These are phyloP conservation scores for Nibea albiflora DNA, from an alignment of 2,113 vertebrate species.

Conservation along the genomic window DNA sequence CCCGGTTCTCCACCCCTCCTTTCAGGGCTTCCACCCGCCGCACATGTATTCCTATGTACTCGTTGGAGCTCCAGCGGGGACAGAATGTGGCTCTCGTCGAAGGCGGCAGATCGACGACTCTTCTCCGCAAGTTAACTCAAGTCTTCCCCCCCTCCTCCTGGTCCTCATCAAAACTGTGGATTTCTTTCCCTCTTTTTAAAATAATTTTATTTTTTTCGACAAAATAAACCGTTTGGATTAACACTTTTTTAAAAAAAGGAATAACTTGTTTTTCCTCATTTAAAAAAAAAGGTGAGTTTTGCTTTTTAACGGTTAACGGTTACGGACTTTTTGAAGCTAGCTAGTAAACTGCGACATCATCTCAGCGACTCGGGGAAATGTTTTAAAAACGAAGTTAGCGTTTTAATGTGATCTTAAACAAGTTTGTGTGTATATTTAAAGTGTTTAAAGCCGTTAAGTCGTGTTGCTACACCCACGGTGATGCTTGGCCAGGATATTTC, in stretches of 20 bases:
- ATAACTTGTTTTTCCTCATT: slow-evolving; percentile 37
- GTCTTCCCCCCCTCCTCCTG: neutral
- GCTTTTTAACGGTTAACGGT: neutral
- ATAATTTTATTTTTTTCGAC: neutral
- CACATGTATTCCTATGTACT: slow-evolving; percentile 77
- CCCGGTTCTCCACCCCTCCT: neutral
- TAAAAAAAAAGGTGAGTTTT: slow-evolving; percentile 69
- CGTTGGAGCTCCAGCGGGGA: slow-evolving; percentile 44
- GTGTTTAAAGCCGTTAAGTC: neutral
- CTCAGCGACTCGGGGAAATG: neutral
- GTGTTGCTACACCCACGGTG: slow-evolving; percentile 26
- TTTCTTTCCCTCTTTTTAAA: neutral
- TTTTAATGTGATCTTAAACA: fast-evolving
- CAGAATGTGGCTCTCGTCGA: slow-evolving; percentile 60
- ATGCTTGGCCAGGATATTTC: slow-evolving; percentile 55
- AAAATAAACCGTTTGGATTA: slow-evolving; percentile 34
- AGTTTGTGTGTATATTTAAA: neutral
- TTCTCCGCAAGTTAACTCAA: slow-evolving; percentile 40
- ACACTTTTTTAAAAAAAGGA: slow-evolving; percentile 9
- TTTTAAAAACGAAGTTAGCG: fast-evolving
- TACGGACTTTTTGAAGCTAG: no score
- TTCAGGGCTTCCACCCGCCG: slow-evolving; percentile 33
- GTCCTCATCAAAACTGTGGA: slow-evolving; percentile 39
- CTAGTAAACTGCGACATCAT: neutral
- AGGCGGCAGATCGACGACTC: slow-evolving; percentile 7